Evolutionary conservation across 2,888 invertebrate genomes (phyloP), one percentile per base, ranked within the genome.

Genomic region (Apodemia zela): DNA sequence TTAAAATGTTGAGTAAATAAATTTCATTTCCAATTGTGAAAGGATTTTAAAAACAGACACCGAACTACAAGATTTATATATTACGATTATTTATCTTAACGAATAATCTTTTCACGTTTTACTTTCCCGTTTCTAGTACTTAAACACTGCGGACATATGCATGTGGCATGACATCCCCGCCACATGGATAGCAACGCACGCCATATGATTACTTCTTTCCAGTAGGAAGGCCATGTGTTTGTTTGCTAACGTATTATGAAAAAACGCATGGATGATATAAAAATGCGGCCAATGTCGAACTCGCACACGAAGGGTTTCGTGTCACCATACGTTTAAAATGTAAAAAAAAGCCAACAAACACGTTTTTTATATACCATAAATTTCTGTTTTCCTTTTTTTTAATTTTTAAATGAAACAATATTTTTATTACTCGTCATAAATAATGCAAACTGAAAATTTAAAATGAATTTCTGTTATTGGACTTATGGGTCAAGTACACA

Each of bases 21-120:
- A 54, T 54, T 18, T 25, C 10, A 21, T 54, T 54, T 54, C 25
- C 5, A 54, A 54, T 54, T 15, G 54, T 54, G 54, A 54, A 54
- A 54, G 54, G 54, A 54, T 54, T 25, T 54, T 21, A 25, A 25
- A 54, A 54, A 11, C 25, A 25, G 15, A 18, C 54, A 54, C 21
- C 25, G 54, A 21, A 45, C 15, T 45, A n/a, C 45, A 45, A 15
- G 45, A 38, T 33, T 10, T 33, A 45, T 42, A 42, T 42, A 42
- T 15, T 15, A 15, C 42, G 42, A 42, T 42, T n/a, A 42, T 15
- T 42, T 42, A 15, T 42, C 15, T 3, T 42, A 42, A 42, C 5
- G 15, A n/a, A 13, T 38, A 42, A 42, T 15, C 15, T 15, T 42
- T 42, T 15, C 15, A 15, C 15, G 15, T 42, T 42, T 42, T 42